phyloP scores from a whole-genome alignment of 64 coral and sea anemone species.

The Dendronephthya gigantea region DNA sequence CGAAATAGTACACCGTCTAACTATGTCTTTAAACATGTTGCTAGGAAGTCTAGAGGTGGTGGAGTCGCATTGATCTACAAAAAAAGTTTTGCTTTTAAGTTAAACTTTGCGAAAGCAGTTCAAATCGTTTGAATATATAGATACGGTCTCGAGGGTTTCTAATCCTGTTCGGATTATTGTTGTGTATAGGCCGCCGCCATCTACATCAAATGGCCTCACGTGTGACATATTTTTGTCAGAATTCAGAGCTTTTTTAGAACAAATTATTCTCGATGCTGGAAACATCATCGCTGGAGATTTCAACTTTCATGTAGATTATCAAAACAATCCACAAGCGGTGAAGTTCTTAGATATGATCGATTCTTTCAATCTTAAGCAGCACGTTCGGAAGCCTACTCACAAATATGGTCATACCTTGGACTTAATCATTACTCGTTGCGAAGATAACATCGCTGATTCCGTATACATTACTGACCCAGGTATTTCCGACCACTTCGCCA shows the following conservation, averaged over 20 bases:
- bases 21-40: no score
- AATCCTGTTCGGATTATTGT: slow-evolving; percentile 18
- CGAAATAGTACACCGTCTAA: no score
- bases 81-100: no score
- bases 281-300: slow-evolving; percentile 25
- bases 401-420: slow-evolving; percentile 38
- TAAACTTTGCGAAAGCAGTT: no score
- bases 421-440: slow-evolving; percentile 36
- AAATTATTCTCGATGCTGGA: no score
- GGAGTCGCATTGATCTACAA: no score
- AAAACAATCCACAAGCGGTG: slow-evolving; percentile 3
- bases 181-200: slow-evolving; percentile 26
- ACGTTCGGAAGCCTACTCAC: slow-evolving; percentile 33
- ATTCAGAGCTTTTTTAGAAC: no score
- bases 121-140: no score
- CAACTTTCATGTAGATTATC: slow-evolving; percentile 36
- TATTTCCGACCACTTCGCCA: slow-evolving; percentile 36
- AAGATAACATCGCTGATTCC: slow-evolving; percentile 26
- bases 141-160: background rate
- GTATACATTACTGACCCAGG: slow-evolving; percentile 19
- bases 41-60: no score
- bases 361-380: slow-evolving; percentile 40
- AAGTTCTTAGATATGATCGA: slow-evolving; percentile 30
- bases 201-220: slow-evolving; percentile 28
- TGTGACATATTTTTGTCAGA: slow-evolving; percentile 13